Evolutionary conservation across 2,113 vertebrate species (phyloP).

Genomic region (Grammomys surdaster): DNA sequence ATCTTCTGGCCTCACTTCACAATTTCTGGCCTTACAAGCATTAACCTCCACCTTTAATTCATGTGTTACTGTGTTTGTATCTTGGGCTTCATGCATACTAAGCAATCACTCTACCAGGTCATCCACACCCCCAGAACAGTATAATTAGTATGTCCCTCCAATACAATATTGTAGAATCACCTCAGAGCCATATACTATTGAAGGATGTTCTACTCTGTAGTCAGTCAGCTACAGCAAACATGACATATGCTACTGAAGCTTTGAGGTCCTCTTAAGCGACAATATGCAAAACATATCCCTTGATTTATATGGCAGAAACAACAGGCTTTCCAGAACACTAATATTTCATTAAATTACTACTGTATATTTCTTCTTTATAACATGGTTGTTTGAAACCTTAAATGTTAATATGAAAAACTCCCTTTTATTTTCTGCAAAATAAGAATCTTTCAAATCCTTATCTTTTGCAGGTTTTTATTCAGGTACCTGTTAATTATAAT

Average conservation of each 20-base stretch:
- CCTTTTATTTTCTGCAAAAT: background rate
- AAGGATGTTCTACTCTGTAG: background rate
- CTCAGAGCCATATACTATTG: background rate
- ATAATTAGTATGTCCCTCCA: no score
- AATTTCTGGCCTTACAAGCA: background rate
- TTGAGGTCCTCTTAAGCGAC: background rate
- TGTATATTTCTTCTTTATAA: background rate
- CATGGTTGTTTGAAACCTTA: no score
- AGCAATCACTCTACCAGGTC: background rate
- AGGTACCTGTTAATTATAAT: background rate
- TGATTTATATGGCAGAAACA: background rate
- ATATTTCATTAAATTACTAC: background rate
- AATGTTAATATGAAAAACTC: background rate
- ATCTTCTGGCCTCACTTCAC: background rate
- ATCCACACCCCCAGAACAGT: background rate
- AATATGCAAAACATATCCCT: background rate
- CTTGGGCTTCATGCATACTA: background rate
- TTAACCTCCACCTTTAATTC: background rate
- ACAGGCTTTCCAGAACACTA: background rate
- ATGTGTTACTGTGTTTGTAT: background rate
- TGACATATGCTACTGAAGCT: fast-evolving
- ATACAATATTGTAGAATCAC: no score
- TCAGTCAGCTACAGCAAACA: background rate
- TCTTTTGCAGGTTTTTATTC: fast-evolving
- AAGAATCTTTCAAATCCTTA: background rate